These are phyloP conservation scores for Peromyscus attwateri DNA, from an alignment of 2,797 vertebrate species.

Conservation along the genomic window DNA sequence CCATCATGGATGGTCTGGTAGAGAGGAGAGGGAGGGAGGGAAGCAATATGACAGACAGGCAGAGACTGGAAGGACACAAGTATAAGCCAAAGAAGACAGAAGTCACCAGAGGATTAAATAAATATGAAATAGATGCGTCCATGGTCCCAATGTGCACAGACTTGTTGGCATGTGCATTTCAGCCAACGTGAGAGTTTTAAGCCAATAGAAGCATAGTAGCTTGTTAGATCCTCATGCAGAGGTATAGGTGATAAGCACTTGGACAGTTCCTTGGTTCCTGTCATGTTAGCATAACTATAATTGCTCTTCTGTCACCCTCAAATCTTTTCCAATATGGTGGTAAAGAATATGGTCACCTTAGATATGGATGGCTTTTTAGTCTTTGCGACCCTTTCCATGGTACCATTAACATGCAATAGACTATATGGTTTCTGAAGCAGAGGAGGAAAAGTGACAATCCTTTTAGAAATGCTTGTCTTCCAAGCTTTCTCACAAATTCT, in stretches of 20 bases:
- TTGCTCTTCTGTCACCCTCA: not conserved
- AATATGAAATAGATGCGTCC: not conserved
- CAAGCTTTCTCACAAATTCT: slow-evolving; percentile 12
- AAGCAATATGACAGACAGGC: not conserved
- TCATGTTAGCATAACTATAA: not conserved
- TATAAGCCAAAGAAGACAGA: not conserved
- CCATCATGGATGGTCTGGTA: not conserved
- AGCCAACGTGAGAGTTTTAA: not conserved
- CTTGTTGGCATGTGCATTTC: rapidly evolving
- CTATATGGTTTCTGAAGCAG: not conserved
- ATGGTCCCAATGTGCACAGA: not conserved
- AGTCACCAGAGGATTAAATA: not conserved
- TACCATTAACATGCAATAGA: not conserved
- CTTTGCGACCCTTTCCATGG: not conserved
- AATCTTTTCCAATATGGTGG: not conserved
- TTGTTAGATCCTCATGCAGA: not conserved
- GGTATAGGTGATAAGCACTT: not conserved
- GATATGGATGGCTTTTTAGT: not conserved
- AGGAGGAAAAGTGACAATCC: not conserved
- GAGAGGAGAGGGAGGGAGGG: not conserved
- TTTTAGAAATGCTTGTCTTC: slow-evolving; percentile 14
- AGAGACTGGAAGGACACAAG: rapidly evolving
- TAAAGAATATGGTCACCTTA: not conserved
- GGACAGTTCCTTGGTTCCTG: not conserved
- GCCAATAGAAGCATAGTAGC: not conserved